Base-by-base conservation (phyloP, 2,113 vertebrate species). In the Cephalopholis sonnerati region DNA sequence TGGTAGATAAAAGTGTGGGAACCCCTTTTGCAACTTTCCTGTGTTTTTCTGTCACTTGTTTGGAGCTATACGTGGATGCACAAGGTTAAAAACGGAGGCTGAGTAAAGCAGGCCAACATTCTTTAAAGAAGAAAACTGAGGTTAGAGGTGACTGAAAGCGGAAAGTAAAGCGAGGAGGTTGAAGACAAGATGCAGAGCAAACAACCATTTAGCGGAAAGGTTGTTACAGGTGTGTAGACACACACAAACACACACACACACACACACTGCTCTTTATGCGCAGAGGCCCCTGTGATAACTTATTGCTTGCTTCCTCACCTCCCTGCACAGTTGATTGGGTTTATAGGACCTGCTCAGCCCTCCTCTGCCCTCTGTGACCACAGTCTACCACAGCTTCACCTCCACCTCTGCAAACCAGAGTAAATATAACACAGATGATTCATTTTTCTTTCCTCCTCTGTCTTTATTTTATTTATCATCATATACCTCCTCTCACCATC, bases 221-320 rank as follows among this genome's bases (percentile, higher is more conserved):
- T 90, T 89, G 74, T 78, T 84, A 61, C 83, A 93, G 89, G 89
- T 93, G 91, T 83, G 53, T 50, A 29, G 46, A 44, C 41, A 44
- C 41, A 41, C 39, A 53, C 11, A 16, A 20, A 58, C 16, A 16
- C 53, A 20, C 50, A 50, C 54, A 66, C 67, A 61, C 50, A 51
- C 72, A 62, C 61, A 71, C 57, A 51, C 62, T 4, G 0, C 11
- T 50, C 44, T 79, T 75, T 50, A 75, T 79, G 39, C 32, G 24
- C 61, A 94, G 92, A 27, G 64, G 66, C 53, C 77, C 36, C 18
- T 22, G 87, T 90, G 90, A 79, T 90, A 94, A 95, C 87, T 91
- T 93, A 93, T 92, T 93, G 83, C 84, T 67, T 46, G 90, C 92
- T 96, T 95, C 90, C 83, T 94, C 85, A 82, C 63, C 29, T 5